Evolutionary conservation across 2,797 vertebrate genomes (phyloP).

Genomic region (Fundulus diaphanus): DNA sequence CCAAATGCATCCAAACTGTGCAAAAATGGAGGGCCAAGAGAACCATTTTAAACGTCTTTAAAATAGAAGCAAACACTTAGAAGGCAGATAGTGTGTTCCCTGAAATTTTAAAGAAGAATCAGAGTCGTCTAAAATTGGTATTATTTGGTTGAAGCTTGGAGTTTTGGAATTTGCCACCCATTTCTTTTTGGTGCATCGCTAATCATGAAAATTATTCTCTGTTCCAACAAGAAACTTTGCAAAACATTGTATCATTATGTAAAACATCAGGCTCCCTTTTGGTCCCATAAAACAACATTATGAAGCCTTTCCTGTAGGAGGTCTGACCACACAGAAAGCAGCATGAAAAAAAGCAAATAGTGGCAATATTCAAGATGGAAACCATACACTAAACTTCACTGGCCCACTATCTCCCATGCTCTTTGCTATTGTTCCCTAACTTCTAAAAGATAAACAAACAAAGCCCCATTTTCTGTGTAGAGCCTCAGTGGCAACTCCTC

Average conservation of each 20-base stretch:
- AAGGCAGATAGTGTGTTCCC: no score
- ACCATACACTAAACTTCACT: slow-evolving; percentile 45
- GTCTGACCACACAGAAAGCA: slow-evolving; percentile 37
- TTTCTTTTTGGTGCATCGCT: no score
- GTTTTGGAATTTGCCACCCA: not conserved
- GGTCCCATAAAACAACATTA: slow-evolving; percentile 26
- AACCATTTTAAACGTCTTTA: no score
- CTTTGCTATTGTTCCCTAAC: slow-evolving; percentile 58
- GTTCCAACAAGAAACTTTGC: not conserved
- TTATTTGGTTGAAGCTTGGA: not conserved
- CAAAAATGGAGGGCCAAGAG: no score
- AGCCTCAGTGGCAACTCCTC: slow-evolving; percentile 34
- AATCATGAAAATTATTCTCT: no score
- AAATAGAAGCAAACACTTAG: not conserved
- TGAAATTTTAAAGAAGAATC: not conserved
- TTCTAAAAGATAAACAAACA: slow-evolving; percentile 15
- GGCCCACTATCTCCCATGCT: slow-evolving; percentile 38
- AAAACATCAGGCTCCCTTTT: not conserved
- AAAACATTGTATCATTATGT: slow-evolving; percentile 1
- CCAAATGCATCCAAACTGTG: no score
- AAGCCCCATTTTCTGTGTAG: slow-evolving; percentile 36
- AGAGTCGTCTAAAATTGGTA: not conserved
- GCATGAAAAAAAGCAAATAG: slow-evolving; percentile 46
- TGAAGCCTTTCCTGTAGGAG: slow-evolving; percentile 10
- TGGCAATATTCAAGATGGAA: slow-evolving; percentile 46